Percentiles rank a stretch among this genome's conserved stretches.
These are phyloP conservation scores for Aspidapion aeneum DNA, from an alignment of 2,888 invertebrate species.

Conservation along the genomic window DNA sequence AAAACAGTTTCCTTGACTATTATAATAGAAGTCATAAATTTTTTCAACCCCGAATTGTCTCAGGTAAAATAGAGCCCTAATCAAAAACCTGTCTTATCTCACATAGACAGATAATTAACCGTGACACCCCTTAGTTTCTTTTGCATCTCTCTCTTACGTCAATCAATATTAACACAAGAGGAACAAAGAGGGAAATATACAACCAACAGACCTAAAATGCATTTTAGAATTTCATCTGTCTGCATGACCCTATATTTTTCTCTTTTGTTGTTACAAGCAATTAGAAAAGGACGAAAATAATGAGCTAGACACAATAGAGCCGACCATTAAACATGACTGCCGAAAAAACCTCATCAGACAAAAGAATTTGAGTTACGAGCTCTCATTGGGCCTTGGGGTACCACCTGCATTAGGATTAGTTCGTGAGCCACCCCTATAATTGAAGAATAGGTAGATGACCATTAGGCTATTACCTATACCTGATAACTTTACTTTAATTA, in stretches of 20 bases:
- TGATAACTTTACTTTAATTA: no score
- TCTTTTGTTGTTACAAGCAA: not conserved
- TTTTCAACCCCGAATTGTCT: not conserved
- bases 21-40: not conserved
- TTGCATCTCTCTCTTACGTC: no score
- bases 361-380: constrained; percentile 2
- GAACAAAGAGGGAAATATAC: no score
- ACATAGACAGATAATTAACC: not conserved
- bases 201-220: no score
- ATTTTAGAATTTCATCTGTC: no score
- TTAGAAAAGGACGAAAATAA: not conserved
- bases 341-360: not conserved
- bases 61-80: not conserved
- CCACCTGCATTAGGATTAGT: not conserved
- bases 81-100: not conserved
- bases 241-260: no score
- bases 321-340: not conserved
- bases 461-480: no score
- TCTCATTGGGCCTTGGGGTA: not conserved
- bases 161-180: no score
- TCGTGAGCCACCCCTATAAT: not conserved
- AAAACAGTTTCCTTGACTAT: not conserved
- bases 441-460: not conserved
- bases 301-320: not conserved
- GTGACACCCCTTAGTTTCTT: constrained; percentile 1